Base-by-base conservation (phyloP, 2,797 vertebrate genomes). In the Caiman crocodilus region DNA sequence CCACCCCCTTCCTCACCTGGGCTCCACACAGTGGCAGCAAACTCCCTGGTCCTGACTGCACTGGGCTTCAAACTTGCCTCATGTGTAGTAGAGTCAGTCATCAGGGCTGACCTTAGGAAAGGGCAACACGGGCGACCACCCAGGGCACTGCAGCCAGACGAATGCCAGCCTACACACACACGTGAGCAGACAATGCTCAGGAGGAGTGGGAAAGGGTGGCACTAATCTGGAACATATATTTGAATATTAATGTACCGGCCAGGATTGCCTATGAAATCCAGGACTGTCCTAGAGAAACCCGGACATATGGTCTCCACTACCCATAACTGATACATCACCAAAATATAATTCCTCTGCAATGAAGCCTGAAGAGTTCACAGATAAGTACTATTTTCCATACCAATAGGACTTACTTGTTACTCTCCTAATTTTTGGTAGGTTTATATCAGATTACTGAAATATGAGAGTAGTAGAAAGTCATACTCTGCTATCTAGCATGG, bases 231-330 rank as follows among this genome's bases (percentile, higher is more conserved):
- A 35, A 35, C 35, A 35, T 35, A 35, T 35, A 35, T 82, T 50
- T 71, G 35, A 58, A 77, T 92, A 90, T 92, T 90, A 79, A 88
- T 85, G 90, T 35, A 87, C 23, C 25, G 81, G 88, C 83, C 23
- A 75, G 13, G 14, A 82, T 42, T 84, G 65, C 71, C 79, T 60
- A 76, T 55, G 14, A 83, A 89, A 71, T 77, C 23, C 86, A 55
- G 25, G 0, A 50, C 87, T 85, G 79, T 64, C 25, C 77, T 65
- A 79, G 61, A 56, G 63, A 94, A 75, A 87, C 75, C 82, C 35
- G 5, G 35, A 35, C 35, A 35, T 35, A 35, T 35, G 35, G 35
- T 35, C 35, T 35, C 35, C 35, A 5, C 84, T 25, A 83, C 63
- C 87, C 26, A 5, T 5, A 90, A 65, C 63, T 71, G 84, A 42